Evolutionary conservation across 2,888 invertebrate genomes (phyloP).

Genomic region (Coelopa pilipes): DNA sequence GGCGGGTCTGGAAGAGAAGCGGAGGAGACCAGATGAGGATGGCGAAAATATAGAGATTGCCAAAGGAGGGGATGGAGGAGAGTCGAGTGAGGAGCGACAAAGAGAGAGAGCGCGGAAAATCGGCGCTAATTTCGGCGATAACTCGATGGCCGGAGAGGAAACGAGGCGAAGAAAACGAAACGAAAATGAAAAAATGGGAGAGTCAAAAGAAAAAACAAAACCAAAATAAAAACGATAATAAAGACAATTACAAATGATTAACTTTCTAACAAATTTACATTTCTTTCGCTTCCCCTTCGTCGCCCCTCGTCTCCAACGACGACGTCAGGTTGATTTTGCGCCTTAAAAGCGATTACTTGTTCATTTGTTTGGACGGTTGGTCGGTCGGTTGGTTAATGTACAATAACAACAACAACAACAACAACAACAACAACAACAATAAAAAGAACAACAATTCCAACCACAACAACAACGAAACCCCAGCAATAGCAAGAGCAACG

Average conservation of each 20-base stretch:
- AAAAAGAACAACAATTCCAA: conserved; percentile 6
- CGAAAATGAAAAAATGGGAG: too few species aligned
- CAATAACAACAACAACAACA: conserved; percentile 33
- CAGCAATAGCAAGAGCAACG: neutral
- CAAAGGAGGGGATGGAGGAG: too few species aligned
- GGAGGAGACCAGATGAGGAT: too few species aligned
- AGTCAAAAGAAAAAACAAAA: too few species aligned
- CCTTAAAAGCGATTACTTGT: conserved; percentile 52
- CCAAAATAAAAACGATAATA: too few species aligned
- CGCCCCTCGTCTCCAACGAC: neutral
- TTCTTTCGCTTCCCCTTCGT: neutral
- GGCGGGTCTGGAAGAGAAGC: too few species aligned
- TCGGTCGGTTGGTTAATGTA: conserved; percentile 35
- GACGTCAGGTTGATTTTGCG: conserved; percentile 54
- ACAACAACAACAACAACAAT: conserved; percentile 41
- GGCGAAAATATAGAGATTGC: too few species aligned
- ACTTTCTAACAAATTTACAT: conserved; percentile 27
- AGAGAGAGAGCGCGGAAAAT: too few species aligned
- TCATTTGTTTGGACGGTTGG: conserved; percentile 40
- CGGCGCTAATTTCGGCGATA: too few species aligned
- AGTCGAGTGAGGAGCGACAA: too few species aligned
- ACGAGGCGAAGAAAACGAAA: too few species aligned
- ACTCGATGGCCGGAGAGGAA: too few species aligned
- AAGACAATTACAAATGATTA: neutral
- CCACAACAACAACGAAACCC: neutral